Percentiles rank a stretch among this genome's conserved stretches.
Conservation (phyloP, 2,888 invertebrate species). For the Polydrusus tereticollis region DNA sequence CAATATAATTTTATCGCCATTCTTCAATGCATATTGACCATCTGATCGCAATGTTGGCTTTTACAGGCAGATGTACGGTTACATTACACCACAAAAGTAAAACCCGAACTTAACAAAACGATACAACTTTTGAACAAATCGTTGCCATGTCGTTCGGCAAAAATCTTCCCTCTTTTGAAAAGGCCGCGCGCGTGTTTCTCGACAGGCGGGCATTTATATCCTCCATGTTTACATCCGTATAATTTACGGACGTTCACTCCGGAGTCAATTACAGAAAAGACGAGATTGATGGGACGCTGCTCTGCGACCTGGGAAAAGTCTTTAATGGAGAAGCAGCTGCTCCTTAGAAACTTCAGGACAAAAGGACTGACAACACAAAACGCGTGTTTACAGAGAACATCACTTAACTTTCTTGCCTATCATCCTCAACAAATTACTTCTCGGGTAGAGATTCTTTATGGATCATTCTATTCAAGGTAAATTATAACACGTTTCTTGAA, state of each 20-base stretch:
- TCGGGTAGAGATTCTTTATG: slow-evolving; percentile 15
- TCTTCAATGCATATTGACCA: neutral
- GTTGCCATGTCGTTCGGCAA: neutral
- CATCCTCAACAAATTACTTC: slow-evolving; percentile 43
- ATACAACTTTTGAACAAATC: slow-evolving; percentile 8
- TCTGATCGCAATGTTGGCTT: neutral
- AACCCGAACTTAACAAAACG: neutral
- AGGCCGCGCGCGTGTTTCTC: slow-evolving; percentile 19
- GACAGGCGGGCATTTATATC: slow-evolving; percentile 43
- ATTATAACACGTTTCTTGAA: neutral
- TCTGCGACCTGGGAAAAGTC: slow-evolving; percentile 32
- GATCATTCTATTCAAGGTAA: neutral
- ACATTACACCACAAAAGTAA: neutral
- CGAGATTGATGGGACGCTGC: slow-evolving; percentile 32
- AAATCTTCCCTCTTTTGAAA: slow-evolving; percentile 35
- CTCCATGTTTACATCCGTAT: slow-evolving; percentile 45
- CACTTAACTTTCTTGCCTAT: slow-evolving; percentile 42
- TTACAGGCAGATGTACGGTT: neutral
- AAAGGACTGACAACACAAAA: slow-evolving; percentile 45
- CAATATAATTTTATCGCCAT: too few species aligned
- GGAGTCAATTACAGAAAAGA: slow-evolving; percentile 43
- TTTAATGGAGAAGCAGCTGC: slow-evolving; percentile 25
- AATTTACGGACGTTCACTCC: slow-evolving; percentile 42
- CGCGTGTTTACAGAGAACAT: slow-evolving; percentile 42
- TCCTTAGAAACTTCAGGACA: slow-evolving; percentile 24